A percentile compares a stretch with the other conserved stretches of the same genome.
phyloP scores from a whole-genome alignment of 1,140 invertebrate genomes.

The Drosophila ogumai region DNA sequence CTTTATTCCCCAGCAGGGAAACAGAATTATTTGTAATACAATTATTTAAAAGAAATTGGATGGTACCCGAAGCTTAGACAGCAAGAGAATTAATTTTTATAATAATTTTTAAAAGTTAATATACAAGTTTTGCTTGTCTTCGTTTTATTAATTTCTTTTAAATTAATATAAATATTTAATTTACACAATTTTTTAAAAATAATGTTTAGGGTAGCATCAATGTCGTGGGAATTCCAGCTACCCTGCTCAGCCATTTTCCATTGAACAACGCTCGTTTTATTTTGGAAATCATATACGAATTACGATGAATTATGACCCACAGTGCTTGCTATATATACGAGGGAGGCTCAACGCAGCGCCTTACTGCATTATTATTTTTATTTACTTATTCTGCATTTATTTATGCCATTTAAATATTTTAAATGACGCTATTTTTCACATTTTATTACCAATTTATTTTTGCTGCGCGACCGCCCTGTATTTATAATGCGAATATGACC shows the following conservation, averaged over 20 bases:
- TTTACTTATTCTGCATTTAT: slow-evolving; percentile 81
- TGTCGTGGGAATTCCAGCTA: slow-evolving; percentile 18
- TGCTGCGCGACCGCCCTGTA: slow-evolving; percentile 42
- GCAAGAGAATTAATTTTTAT: neutral
- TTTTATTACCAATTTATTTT: slow-evolving; percentile 82
- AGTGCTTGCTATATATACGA: slow-evolving; percentile 46
- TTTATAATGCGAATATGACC: slow-evolving; percentile 53
- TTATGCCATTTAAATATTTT: slow-evolving; percentile 78
- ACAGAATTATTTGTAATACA: no score
- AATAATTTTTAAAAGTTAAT: neutral
- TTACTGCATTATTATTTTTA: slow-evolving; percentile 75
- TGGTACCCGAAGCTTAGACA: neutral
- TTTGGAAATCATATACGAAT: slow-evolving; percentile 80
- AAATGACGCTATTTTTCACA: slow-evolving; percentile 79
- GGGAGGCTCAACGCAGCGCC: neutral
- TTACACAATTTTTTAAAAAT: neutral
- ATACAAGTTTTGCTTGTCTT: neutral
- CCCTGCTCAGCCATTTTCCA: slow-evolving; percentile 6
- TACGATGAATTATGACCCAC: slow-evolving; percentile 68
- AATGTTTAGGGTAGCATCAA: neutral
- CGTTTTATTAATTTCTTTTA: neutral
- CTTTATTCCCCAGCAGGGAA: slow-evolving; percentile 37
- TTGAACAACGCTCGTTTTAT: slow-evolving; percentile 3
- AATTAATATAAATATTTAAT: no score
- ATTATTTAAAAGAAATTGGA: neutral